These are phyloP conservation scores for Scaptomyza montana DNA, from an alignment of 1,140 invertebrate genomes.

Conservation along the genomic window DNA sequence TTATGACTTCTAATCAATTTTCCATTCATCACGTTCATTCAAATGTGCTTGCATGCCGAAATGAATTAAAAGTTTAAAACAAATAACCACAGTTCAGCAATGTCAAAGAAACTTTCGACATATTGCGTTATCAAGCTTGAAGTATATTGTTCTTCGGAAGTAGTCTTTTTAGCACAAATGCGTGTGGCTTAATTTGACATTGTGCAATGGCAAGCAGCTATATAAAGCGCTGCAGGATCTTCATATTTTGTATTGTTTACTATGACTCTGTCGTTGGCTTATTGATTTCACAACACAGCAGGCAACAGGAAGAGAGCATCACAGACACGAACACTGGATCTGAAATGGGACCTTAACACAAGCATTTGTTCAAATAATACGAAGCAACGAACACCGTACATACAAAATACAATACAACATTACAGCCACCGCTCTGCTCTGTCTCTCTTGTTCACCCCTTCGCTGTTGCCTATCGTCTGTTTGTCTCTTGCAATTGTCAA, in stretches of 20 bases:
- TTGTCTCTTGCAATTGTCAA: slow-evolving; percentile 30
- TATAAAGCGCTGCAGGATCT: slow-evolving; percentile 19
- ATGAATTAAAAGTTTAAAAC: too few species aligned
- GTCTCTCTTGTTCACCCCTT: neutral
- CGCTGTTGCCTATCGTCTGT: neutral
- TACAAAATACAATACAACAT: slow-evolving; percentile 4
- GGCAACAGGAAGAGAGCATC: slow-evolving; percentile 14
- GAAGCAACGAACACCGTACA: slow-evolving; percentile 16
- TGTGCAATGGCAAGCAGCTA: neutral
- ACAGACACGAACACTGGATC: neutral
- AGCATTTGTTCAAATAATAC: neutral
- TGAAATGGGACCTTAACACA: neutral
- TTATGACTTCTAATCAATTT: too few species aligned
- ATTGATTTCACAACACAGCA: slow-evolving; percentile 64
- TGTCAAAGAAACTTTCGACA: neutral
- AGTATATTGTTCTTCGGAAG: neutral
- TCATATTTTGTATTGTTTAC: slow-evolving; percentile 28
- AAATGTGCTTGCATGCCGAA: too few species aligned
- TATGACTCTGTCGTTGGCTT: slow-evolving; percentile 46
- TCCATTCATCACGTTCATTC: too few species aligned
- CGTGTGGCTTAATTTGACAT: slow-evolving; percentile 5
- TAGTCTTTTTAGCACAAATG: slow-evolving; percentile 39
- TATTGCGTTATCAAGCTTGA: too few species aligned
- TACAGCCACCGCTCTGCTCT: slow-evolving; percentile 26
- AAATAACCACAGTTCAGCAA: neutral